Evolutionary conservation across 2,113 vertebrate genomes (phyloP).

Genomic region (Reinhardtius hippoglossoides): DNA sequence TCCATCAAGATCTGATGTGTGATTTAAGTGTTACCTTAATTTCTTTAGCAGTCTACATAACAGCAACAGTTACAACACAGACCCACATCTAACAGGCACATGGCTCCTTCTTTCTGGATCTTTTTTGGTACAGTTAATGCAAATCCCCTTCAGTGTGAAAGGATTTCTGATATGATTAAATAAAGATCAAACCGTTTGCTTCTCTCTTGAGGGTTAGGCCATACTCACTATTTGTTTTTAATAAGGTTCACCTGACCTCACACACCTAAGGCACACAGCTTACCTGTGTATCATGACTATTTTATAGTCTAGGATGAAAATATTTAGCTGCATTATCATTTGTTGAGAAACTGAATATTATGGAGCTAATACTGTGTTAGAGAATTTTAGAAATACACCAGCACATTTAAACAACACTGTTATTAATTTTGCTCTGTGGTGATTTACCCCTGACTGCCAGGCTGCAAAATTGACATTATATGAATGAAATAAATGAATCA

Average conservation of each 20-base stretch:
- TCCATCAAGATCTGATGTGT: too few relatives aligned
- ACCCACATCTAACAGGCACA: constrained; percentile 1
- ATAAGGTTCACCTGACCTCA: constrained; percentile 8
- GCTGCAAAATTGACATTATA: constrained; percentile 35
- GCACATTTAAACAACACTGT: background rate
- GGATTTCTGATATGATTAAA: constrained; percentile 6
- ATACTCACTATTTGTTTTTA: constrained; percentile 1
- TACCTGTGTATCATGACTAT: background rate
- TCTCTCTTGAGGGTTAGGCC: background rate
- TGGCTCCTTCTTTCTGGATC: constrained; percentile 1
- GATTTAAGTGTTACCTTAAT: too few relatives aligned
- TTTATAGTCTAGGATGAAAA: background rate
- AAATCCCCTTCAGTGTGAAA: constrained; percentile 23
- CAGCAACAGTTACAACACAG: background rate
- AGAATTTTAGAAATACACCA: background rate
- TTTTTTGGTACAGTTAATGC: constrained; percentile 16
- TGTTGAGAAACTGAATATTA: background rate
- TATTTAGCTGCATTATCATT: background rate
- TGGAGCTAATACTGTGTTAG: background rate
- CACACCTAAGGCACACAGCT: background rate
- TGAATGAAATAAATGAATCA: constrained; percentile 32
- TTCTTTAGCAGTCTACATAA: too few relatives aligned
- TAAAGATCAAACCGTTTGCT: constrained; percentile 22
- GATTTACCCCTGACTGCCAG: background rate
- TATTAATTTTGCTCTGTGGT: background rate